A percentile compares a stretch with the other conserved stretches of the same genome.
Conservation (phyloP, 2,888 invertebrate species). For the Stenoptilia bipunctidactyla region DNA sequence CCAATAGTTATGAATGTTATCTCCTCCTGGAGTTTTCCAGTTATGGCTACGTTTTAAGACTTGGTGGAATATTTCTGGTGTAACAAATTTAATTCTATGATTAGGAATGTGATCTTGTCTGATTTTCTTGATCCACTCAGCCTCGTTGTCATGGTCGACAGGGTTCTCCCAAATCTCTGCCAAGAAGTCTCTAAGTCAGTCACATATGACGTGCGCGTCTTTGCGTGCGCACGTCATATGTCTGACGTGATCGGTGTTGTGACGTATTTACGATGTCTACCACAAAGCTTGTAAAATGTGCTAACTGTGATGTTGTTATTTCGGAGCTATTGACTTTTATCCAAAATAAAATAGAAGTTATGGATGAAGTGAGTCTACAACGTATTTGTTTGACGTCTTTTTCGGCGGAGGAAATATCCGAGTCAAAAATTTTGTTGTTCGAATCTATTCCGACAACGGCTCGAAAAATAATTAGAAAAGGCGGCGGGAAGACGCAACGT, state of each 20-base stretch:
- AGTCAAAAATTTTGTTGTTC: neutral
- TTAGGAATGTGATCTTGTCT: too few species aligned
- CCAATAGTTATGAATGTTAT: too few species aligned
- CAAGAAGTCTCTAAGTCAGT: too few species aligned
- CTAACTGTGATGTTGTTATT: neutral
- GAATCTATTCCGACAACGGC: neutral
- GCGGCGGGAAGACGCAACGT: neutral
- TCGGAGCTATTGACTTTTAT: neutral
- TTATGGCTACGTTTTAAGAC: too few species aligned
- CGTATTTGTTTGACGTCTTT: neutral
- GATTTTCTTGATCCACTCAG: too few species aligned
- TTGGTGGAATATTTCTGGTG: too few species aligned
- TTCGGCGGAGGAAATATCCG: neutral
- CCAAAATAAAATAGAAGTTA: neutral
- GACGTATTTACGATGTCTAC: neutral
- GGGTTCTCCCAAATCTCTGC: too few species aligned
- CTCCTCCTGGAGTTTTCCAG: too few species aligned
- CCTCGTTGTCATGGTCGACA: too few species aligned
- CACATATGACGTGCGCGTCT: neutral
- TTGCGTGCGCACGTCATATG: neutral
- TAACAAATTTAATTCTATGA: too few species aligned
- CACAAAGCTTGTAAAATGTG: neutral
- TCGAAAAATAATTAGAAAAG: neutral
- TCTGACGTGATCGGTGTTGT: neutral
- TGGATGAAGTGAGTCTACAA: neutral